These are phyloP conservation scores for Scolopax bukidnonensis DNA, from an alignment of 2,797 vertebrate species.

Conservation along the genomic window DNA sequence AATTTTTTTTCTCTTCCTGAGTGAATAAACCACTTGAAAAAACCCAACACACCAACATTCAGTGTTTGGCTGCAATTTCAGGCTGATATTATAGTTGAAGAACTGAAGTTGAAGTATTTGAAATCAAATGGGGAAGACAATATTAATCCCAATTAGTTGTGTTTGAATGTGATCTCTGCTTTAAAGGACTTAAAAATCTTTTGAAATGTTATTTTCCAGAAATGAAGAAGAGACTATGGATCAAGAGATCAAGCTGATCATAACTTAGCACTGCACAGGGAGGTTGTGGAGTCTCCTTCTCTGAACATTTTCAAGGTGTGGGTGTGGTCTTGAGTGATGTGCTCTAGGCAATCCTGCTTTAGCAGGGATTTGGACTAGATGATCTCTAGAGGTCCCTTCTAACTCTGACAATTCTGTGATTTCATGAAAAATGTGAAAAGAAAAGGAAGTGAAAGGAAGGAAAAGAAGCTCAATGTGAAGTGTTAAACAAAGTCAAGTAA, in stretches of 20 bases:
- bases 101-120: background rate
- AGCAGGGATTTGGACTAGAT: too few species aligned
- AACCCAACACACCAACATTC: background rate
- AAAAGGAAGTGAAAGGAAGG: background rate
- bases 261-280: too few species aligned
- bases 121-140: background rate
- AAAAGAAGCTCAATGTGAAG: accelerated
- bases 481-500: background rate
- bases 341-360: too few species aligned
- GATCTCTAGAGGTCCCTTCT: too few species aligned
- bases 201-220: background rate
- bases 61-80: background rate
- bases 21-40: background rate
- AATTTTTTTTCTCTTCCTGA: background rate
- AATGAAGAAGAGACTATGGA: background rate
- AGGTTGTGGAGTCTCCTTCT: too few species aligned
- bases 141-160: background rate
- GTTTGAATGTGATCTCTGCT: background rate
- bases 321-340: too few species aligned
- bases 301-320: too few species aligned
- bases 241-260: background rate
- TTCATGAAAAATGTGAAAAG: background rate
- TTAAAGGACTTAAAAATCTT: background rate
- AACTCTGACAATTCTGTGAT: too few species aligned
- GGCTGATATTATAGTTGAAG: background rate